Evolutionary conservation across 2,888 invertebrate species (phyloP), one percentile per base, ranked within the genome.

Genomic region (Crossocerus cetratus): DNA sequence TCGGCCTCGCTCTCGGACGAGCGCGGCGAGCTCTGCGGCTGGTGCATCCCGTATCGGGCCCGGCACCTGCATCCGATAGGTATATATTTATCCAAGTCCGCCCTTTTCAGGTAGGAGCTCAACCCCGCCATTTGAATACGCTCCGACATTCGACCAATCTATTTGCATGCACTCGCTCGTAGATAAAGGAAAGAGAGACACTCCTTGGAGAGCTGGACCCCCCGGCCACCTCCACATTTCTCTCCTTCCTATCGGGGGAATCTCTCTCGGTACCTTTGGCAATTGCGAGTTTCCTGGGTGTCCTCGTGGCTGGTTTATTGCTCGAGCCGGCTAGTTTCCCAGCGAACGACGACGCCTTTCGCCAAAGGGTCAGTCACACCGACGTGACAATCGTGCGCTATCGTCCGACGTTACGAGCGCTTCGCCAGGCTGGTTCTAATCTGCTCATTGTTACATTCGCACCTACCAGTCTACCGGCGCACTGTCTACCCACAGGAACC

Each of bases 51-150:
- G n/a, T n/a, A 32, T 32, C 55, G n/a, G 59, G 45, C 45, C 20
- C 54, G 72, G 61, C 75, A 83, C 82, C 80, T 75, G 83, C 79
- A 69, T 69, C 23, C 84, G 70, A 78, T 72, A 65, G 57, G 66
- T 23, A 68, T 61, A 75, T 84, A 66, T 83, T 82, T 84, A 76
- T 76, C 70, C 75, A 75, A 76, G 84, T 71, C 82, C 84, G 82
- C 80, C 84, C 69, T 82, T 84, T 77, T 73, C 82, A 80, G 72
- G 84, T 83, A 82, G 76, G 69, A 64, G 53, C 63, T 55, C 66
- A 66, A 53, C 67, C 70, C 59, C 70, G 70, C 62, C 73, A 79
- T 83, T 83, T 77, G 76, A 82, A 82, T 82, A 77, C 49, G 32
- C 72, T 69, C 57, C 60, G 67, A 74, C 49, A 45, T 77, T 72